Percentiles rank a stretch among this genome's conserved stretches.
phyloP scores from a whole-genome alignment of 92 coral and sea anemone species.

The Scolanthus callimorphus region DNA sequence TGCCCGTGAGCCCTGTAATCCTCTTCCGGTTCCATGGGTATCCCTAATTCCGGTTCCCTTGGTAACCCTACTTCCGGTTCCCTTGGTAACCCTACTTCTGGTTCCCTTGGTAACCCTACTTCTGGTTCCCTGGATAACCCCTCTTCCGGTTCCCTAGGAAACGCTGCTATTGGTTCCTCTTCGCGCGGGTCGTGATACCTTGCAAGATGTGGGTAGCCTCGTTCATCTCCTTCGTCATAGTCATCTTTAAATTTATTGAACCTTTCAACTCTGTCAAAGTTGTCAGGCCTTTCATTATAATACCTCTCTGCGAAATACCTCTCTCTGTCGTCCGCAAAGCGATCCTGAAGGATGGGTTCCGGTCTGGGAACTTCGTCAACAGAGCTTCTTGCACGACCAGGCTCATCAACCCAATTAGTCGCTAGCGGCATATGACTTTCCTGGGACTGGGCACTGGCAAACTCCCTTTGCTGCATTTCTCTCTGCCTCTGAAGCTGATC shows the following conservation, averaged over 20 bases:
- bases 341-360: conserved; percentile 32
- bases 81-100: background rate
- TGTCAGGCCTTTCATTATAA: conserved; percentile 22
- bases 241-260: background rate
- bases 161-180: background rate
- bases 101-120: conserved; percentile 3
- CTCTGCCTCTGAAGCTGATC: conserved; percentile 4
- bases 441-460: background rate
- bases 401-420: conserved; percentile 59
- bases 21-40: background rate
- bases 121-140: conserved; percentile 1
- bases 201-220: background rate
- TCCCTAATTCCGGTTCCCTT: background rate
- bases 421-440: conserved; percentile 3
- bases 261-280: conserved; percentile 4
- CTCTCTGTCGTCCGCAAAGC: conserved; percentile 30
- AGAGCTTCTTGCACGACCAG: conserved; percentile 64
- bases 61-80: background rate
- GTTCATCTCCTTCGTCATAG: background rate
- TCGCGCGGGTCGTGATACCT: background rate
- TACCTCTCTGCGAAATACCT: background rate
- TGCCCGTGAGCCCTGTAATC: too few species aligned
- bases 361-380: conserved; percentile 43
- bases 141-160: background rate
- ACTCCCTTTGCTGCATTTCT: conserved; percentile 1